Conservation (phyloP, 1,140 invertebrate species). For the Drosophila tani region DNA sequence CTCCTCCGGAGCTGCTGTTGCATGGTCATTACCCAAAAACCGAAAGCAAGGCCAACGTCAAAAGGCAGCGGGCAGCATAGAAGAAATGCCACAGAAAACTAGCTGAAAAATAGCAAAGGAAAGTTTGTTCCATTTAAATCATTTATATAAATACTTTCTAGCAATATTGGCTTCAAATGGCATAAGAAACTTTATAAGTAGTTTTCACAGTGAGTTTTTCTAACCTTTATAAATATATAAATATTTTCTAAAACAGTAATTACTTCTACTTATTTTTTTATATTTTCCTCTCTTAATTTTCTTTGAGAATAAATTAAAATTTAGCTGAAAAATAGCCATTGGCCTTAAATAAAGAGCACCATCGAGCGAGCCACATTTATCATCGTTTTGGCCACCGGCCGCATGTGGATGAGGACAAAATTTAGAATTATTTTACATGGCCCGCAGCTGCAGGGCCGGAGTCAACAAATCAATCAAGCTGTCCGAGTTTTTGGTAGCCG, state of each 20-base stretch:
- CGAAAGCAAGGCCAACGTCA: not conserved
- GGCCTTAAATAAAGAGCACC: not conserved
- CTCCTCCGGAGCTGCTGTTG: slow-evolving; percentile 21
- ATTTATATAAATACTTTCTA: not conserved
- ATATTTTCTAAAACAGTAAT: too few relatives aligned
- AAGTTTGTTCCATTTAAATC: not conserved
- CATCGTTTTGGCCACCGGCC: slow-evolving; percentile 45
- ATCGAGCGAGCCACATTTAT: slow-evolving; percentile 32
- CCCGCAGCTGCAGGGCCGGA: slow-evolving; percentile 17
- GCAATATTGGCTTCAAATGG: too few relatives aligned
- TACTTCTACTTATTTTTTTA: not conserved
- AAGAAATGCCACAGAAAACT: not conserved
- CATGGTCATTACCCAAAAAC: slow-evolving; percentile 33
- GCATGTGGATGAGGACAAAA: slow-evolving; percentile 24
- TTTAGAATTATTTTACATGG: slow-evolving; percentile 47
- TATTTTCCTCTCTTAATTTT: not conserved
- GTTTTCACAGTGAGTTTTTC: too few relatives aligned
- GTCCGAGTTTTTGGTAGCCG: slow-evolving; percentile 14
- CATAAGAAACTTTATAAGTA: too few relatives aligned
- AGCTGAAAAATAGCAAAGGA: not conserved
- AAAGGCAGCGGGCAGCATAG: not conserved
- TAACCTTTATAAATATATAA: too few relatives aligned
- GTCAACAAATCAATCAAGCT: slow-evolving; percentile 55
- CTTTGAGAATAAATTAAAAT: not conserved
- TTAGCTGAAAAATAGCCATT: not conserved